Base-by-base conservation (phyloP, 1,140 invertebrate species). In the Ruditapes philippinarum region DNA sequence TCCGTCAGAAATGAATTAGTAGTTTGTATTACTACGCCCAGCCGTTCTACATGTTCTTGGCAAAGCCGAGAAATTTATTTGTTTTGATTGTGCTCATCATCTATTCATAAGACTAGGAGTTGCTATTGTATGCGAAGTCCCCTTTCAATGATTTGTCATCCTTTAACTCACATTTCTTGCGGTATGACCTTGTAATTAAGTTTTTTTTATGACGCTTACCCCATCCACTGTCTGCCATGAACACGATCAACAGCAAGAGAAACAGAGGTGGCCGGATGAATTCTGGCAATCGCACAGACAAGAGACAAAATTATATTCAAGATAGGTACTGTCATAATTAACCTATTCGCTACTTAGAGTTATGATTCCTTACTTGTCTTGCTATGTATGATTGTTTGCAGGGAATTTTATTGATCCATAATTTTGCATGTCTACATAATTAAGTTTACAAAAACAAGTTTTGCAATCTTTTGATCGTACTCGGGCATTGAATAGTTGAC, bases 151-250 rank as follows among this genome's bases (percentile, higher is more conserved):
- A 78, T 57, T 49, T 51, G 28, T 33, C 25, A 31, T 25, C 42
- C 54, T 36, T 22, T 31, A 49, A 70, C 14, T 78, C 17, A n/a
- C 42, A n/a, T 78, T 40, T 54, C 17, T 51, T 19, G 54, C 42
- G 74, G 28, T 54, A 78, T 78, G 74, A 78, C 74, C 42, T 78
- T 78, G 74, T 78, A 78, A 78, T 78, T 38, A 9, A 51, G 14
- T 78, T 78, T 12, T n/a, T n/a, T 78, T 31, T 78, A 51, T 78
- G 74, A 78, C 74, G 42, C 45, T 78, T 78, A 51, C 42, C 74
- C 74, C 74, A 49, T 49, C 82, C 62, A 65, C 49, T 81, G 57
- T 73, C 82, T 84, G 65, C 82, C 82, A 82, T 82, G 62, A 25
- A n/a, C 31, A 70, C 40, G 57, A 62, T 83, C 33, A 83, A 83